These are phyloP conservation scores for Neodiprion virginianus DNA, from an alignment of 1,140 invertebrate species.

Conservation along the genomic window DNA sequence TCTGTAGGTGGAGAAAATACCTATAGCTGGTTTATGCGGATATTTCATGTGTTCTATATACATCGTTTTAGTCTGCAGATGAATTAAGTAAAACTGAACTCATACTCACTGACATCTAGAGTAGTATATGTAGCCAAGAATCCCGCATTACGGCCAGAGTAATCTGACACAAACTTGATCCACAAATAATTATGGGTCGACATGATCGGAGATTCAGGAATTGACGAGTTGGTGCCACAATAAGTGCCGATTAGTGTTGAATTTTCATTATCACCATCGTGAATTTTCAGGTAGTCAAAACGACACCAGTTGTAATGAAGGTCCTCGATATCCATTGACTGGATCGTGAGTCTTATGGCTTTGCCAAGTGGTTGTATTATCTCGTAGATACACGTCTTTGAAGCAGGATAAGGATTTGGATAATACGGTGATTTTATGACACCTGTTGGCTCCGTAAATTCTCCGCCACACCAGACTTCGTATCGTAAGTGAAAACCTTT, in stretches of 20 bases:
- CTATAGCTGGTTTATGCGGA: no score
- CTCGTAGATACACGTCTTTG: conserved; percentile 76
- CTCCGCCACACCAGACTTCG: conserved; percentile 71
- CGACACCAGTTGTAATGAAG: conserved; percentile 42
- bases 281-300: conserved; percentile 68
- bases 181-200: conserved; percentile 78
- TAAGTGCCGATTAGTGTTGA: conserved; percentile 73
- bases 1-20: neutral
- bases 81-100: conserved; percentile 4
- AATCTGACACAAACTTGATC: conserved; percentile 72
- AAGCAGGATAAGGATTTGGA: conserved; percentile 74
- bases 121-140: conserved; percentile 79
- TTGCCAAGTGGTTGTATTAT: conserved; percentile 70
- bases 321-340: conserved; percentile 75
- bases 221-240: conserved; percentile 64
- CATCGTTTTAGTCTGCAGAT: no score
- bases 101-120: conserved; percentile 64
- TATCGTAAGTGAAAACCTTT: conserved; percentile 73
- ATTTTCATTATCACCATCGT: conserved; percentile 72
- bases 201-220: conserved; percentile 64
- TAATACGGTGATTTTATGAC: conserved; percentile 78
- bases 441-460: conserved; percentile 66
- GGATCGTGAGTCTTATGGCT: conserved; percentile 70
- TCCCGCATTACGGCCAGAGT: conserved; percentile 65
- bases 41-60: no score